Percentiles rank a stretch among this genome's conserved stretches.
phyloP scores from a whole-genome alignment of 2,888 invertebrate genomes.

The Lepidochrysops patricia region DNA sequence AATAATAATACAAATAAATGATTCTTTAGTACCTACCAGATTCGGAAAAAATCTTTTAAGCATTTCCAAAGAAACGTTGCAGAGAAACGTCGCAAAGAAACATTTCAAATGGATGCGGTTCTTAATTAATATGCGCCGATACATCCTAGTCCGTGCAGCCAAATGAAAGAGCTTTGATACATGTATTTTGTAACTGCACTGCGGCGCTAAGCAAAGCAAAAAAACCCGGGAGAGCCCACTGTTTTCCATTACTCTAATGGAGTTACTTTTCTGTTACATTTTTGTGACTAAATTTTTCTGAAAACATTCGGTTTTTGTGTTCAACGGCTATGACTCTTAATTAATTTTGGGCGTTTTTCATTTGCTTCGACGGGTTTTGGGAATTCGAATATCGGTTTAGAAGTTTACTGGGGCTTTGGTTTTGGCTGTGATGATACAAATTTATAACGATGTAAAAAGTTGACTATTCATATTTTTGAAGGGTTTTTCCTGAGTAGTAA shows the following conservation, averaged over 20 bases:
- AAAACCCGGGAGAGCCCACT: conserved; percentile 46
- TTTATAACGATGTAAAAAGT: too few relatives aligned
- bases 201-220: conserved; percentile 34
- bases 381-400: not conserved
- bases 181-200: conserved; percentile 64
- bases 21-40: not conserved
- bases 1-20: not conserved
- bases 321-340: conserved; percentile 6
- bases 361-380: not conserved
- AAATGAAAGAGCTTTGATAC: conserved; percentile 66
- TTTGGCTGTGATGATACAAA: too few relatives aligned
- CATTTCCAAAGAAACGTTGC: not conserved
- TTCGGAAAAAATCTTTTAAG: not conserved
- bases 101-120: not conserved
- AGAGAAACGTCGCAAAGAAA: not conserved
- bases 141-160: conserved; percentile 45
- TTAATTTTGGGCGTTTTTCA: not conserved
- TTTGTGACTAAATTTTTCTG: conserved; percentile 34
- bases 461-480: too few relatives aligned
- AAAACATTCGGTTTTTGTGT: conserved; percentile 21
- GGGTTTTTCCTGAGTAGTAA: too few relatives aligned
- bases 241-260: conserved; percentile 66
- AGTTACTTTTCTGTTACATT: conserved; percentile 43
- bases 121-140: conserved; percentile 50
- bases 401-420: not conserved